Base-by-base conservation (phyloP, 2,797 vertebrate species). In the Ispidina picta region DNA sequence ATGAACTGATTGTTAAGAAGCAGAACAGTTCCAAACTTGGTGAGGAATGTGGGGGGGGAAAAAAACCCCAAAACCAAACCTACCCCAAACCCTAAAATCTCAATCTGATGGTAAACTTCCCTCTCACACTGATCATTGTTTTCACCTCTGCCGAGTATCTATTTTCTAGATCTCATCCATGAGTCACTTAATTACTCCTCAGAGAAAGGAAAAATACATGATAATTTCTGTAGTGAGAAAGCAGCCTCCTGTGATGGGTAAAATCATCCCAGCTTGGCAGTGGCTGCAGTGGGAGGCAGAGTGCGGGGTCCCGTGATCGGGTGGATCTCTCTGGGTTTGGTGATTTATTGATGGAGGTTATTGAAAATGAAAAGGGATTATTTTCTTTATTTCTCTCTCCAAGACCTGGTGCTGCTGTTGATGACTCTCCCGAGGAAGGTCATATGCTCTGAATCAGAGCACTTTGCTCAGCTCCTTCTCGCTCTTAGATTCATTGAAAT, bases 181-280 rank as follows among this genome's bases (percentile, higher is more conserved):
- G 93, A 94, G 89, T 95, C 92, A 93, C 68, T 90, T 96, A 96
- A 96, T 96, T 92, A 96, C 78, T 89, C 84, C 73, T 90, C 74
- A 59, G 64, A 84, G 86, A 90, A 86, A 93, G 89, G 81, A 92
- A 95, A 95, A 95, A 92, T 85, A 85, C 18, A 19, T 73, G 62
- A 35, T 89, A 86, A 94, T 83, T 94, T 91, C 60, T 88, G 82
- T 58, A 41, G 83, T 44, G 91, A 15, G 92, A 89, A 95, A 94
- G 56, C 81, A 94, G 64, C 68, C 25, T 55, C 75, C 51, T 86
- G 26, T 41, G 84, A 52, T 41, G 75, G 88, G 62, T 82, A 85
- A 92, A 91, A 92, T 25, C 86, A 63, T 90, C 60, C 59, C 68
- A 86, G 41, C 41, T 74, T 78, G 68, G 78, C 76, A 84, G 55